Evolutionary conservation across 1,140 invertebrate genomes (phyloP), one percentile per base, ranked within the genome.

Genomic region (Trachymyrmex septentrionalis): DNA sequence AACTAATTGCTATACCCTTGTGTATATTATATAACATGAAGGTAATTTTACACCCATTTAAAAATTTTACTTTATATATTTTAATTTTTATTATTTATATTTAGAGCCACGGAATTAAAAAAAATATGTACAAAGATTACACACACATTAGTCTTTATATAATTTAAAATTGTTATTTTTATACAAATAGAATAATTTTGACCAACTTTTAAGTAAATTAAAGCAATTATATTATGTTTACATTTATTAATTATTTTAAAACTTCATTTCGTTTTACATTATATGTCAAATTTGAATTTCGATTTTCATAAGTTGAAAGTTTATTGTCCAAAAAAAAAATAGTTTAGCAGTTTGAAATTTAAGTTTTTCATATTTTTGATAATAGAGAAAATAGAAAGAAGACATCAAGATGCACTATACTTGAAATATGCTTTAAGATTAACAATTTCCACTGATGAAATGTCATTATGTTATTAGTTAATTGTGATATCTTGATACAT

Each of bases 101-200:
- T 72, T 72, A 72, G 16, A 72, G n/a, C 10, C 19, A 30, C 1
- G 9, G 27, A 72, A 72, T 24, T 27, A 53, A 5, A 71, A 71
- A 48, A 14, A 27, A 53, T 10, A 30, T 30, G 10, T 9, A 5
- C 1, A 30, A 72, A n/a, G 27, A n/a, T 38, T n/a, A n/a, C n/a
- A n/a, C n/a, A n/a, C n/a, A n/a, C 38, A 53, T n/a, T 53, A 72
- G 5, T 12, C 30, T 53, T 50, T 19, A 72, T n/a, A n/a, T n/a
- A n/a, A n/a, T n/a, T n/a, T n/a, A 9, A 50, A 50, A 53, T 53
- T 71, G 21, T 4, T 71, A 69, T 71, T 72, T 53, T 72, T 72
- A 2, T n/a, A 48, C 16, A 71, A 19, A 71, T 48, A 27, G 48
- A 24, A 48, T 21, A 71, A 71, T 71, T 71, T 48, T 71, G 0